A percentile compares a stretch with the other conserved stretches of the same genome.
phyloP scores from a whole-genome alignment of 2,797 vertebrate species.

The Leptoclinus maculatus region DNA sequence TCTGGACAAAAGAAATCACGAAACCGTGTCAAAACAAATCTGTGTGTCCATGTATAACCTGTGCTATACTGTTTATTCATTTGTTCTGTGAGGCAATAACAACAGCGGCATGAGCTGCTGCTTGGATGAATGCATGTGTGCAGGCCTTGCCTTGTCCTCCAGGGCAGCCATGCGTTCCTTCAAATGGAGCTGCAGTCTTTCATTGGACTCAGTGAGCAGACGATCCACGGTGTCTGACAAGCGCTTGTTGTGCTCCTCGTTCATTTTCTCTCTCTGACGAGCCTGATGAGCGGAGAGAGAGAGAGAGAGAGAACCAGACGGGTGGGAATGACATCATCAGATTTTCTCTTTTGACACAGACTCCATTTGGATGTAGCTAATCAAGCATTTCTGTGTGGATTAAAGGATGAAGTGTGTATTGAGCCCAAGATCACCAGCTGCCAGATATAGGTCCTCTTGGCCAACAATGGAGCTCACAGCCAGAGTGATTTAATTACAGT shows the following conservation, averaged over 20 bases:
- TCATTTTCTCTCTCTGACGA: constrained; percentile 97
- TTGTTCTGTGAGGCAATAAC: constrained; percentile 14
- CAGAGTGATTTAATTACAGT: constrained; percentile 65
- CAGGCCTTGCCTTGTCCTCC: constrained; percentile 91
- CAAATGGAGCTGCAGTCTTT: constrained; percentile 94
- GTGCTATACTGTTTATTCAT: constrained; percentile 13
- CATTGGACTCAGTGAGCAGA: constrained; percentile 94
- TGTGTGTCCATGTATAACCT: background rate
- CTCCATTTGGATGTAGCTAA: constrained; percentile 60
- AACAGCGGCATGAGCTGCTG: constrained; percentile 28
- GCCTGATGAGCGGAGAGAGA: constrained; percentile 76
- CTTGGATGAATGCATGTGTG: constrained; percentile 26
- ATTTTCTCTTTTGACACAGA: constrained; percentile 59
- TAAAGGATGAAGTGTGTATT: constrained; percentile 67
- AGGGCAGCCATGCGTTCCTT: constrained; percentile 97
- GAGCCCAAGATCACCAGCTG: constrained; percentile 63
- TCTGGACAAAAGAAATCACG: constrained; percentile 77
- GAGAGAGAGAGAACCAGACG: constrained; percentile 13
- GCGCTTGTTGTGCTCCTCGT: constrained; percentile 96
- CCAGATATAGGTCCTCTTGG: constrained; percentile 58
- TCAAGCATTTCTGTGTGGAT: constrained; percentile 64
- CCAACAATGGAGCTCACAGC: constrained; percentile 59
- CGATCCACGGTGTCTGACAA: constrained; percentile 96
- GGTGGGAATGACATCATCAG: constrained; percentile 37
- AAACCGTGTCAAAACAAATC: constrained; percentile 33